Conservation (phyloP, 2,888 invertebrate species). For the Cheilosia urbana region DNA sequence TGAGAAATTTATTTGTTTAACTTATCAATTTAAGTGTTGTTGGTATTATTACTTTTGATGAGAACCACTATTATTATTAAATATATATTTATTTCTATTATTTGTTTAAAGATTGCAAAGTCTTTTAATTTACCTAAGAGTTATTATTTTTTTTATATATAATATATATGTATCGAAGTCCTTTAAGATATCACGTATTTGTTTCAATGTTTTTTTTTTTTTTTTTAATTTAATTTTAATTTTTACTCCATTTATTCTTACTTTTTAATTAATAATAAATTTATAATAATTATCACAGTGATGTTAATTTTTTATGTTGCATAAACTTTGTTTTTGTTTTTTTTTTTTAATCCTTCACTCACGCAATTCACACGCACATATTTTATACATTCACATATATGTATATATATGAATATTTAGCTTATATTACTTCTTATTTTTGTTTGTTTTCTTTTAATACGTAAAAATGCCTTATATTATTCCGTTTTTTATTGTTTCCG, state of each 20-base stretch:
- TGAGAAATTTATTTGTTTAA: slow-evolving; percentile 77
- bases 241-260: slow-evolving; percentile 79
- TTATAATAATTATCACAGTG: slow-evolving; percentile 84
- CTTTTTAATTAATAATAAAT: slow-evolving; percentile 82
- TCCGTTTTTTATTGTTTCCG: slow-evolving; percentile 79
- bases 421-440: slow-evolving; percentile 63
- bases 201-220: slow-evolving; percentile 82
- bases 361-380: slow-evolving; percentile 83
- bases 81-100: slow-evolving; percentile 75
- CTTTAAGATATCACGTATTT: slow-evolving; percentile 84
- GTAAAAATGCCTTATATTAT: slow-evolving; percentile 78
- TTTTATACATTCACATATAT: slow-evolving; percentile 77
- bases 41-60: slow-evolving; percentile 82
- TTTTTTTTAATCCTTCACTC: slow-evolving; percentile 79
- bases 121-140: slow-evolving; percentile 78
- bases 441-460: slow-evolving; percentile 64
- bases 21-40: slow-evolving; percentile 78
- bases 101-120: slow-evolving; percentile 78
- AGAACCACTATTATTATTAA: slow-evolving; percentile 80
- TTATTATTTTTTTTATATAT: slow-evolving; percentile 78
- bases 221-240: slow-evolving; percentile 80
- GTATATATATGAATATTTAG: slow-evolving; percentile 73
- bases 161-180: slow-evolving; percentile 84
- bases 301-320: slow-evolving; percentile 83
- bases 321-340: slow-evolving; percentile 82